Evolutionary conservation across 1,140 invertebrate genomes (phyloP).

Genomic region (Diabrotica undecimpunctata): DNA sequence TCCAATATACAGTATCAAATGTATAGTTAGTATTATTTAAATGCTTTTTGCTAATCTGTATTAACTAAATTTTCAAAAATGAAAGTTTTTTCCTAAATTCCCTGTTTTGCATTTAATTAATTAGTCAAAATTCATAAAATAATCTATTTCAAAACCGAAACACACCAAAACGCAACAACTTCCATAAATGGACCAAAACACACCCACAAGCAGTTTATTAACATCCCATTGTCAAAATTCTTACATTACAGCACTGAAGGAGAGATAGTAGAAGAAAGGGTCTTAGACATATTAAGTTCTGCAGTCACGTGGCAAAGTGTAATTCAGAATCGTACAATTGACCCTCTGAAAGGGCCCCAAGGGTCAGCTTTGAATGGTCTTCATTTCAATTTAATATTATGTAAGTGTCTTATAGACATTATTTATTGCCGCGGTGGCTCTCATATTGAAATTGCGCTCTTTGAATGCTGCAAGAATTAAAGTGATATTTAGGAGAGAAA

Average conservation of each 20-base stretch:
- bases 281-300: slow-evolving; percentile 2
- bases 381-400: slow-evolving; percentile 3
- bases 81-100: too few species aligned
- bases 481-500: not conserved
- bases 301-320: not conserved
- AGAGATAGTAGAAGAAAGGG: not conserved
- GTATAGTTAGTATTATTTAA: too few species aligned
- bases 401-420: not conserved
- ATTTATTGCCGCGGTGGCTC: not conserved
- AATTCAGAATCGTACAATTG: slow-evolving; percentile 2
- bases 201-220: not conserved
- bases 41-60: too few species aligned
- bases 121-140: too few species aligned
- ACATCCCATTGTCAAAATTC: not conserved
- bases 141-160: too few species aligned
- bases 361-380: not conserved
- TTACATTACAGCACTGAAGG: not conserved
- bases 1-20: too few species aligned
- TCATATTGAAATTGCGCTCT: not conserved
- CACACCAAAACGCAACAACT: too few species aligned
- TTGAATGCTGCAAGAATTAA: slow-evolving; percentile 2
- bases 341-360: not conserved
- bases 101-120: too few species aligned
- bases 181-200: not conserved
- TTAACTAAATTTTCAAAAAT: too few species aligned